Evolutionary conservation across 2,888 invertebrate species (phyloP), one percentile per base, ranked within the genome.

Genomic region (Pseudococcus jackbeardsleyi): DNA sequence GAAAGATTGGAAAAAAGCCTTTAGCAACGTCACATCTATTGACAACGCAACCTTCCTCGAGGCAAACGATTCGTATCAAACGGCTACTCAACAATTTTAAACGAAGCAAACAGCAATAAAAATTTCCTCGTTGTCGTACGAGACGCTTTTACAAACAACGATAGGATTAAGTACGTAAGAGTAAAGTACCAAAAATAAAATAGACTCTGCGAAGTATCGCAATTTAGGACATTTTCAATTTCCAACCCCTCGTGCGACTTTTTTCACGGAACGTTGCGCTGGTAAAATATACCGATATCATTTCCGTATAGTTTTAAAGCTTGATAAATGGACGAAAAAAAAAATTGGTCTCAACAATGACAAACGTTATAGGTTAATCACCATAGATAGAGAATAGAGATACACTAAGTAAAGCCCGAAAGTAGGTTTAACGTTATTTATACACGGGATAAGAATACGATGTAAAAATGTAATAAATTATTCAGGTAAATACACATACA

Each of bases 341-440:
- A 64, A 72, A 72, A 72, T 72, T 72, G 5, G 6, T 26, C 68
- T n/a, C 33, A 33, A 72, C 68, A 72, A 72, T 33, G 68, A 72
- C 68, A 33, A 72, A 72, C 68, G 68, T 33, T 12, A 72, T 72
- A 72, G 68, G 68, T 72, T 72, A 72, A 72, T 72, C 68, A 72
- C 68, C 26, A 33, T 26, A n/a, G 26, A 33, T 72, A 72, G 8
- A 19, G n/a, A 33, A 33, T 33, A 33, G 26, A 33, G 26, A 33
- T 33, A 33, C 26, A 33, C 26, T 33, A 33, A 33, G 26, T 33
- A 33, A 59, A 26, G 33, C 68, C 68, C 22, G 68, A 72, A 72
- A 72, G 68, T 72, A 72, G 68, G 68, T 72, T 46, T 46, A 54
- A 54, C 68, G 26, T 72, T 72, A 72, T 72, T 26, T 72, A 72